Evolutionary conservation across 1,140 invertebrate species (phyloP).

Genomic region (Platyura marginata): DNA sequence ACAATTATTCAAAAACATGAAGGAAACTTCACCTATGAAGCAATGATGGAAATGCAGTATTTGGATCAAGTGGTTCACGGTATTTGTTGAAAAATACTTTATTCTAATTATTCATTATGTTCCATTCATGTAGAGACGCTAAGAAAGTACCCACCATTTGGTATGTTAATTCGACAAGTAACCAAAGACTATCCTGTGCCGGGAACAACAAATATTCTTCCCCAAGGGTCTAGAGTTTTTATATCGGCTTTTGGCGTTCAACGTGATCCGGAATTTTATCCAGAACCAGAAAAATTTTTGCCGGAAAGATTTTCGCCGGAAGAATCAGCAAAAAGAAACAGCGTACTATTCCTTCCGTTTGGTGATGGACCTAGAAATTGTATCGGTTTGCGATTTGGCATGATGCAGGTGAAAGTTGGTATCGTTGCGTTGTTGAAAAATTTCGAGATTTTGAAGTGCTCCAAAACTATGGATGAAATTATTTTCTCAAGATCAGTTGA

Average conservation of each 20-base stretch:
- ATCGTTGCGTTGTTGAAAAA: too few relatives aligned
- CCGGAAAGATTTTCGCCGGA: constrained; percentile 34
- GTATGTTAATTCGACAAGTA: constrained; percentile 31
- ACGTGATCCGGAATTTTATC: constrained; percentile 33
- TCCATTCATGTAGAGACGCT: constrained; percentile 33
- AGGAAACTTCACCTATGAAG: constrained; percentile 31
- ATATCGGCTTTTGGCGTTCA: constrained; percentile 43
- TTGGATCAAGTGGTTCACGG: constrained; percentile 35
- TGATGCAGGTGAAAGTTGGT: too few relatives aligned
- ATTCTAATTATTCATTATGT: background rate
- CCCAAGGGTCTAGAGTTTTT: constrained; percentile 34
- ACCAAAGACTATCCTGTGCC: constrained; percentile 32
- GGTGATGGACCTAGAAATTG: too few relatives aligned
- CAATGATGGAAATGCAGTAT: too few relatives aligned
- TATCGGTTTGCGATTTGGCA: background rate
- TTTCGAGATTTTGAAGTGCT: too few relatives aligned
- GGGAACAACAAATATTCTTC: constrained; percentile 31
- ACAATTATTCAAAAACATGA: constrained; percentile 23
- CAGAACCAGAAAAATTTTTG: constrained; percentile 37
- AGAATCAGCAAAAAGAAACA: background rate
- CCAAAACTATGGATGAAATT: too few relatives aligned
- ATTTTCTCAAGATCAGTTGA: too few relatives aligned
- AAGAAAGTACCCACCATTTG: constrained; percentile 36
- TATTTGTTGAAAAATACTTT: constrained; percentile 6
- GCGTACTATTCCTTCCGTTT: background rate